Conservation (phyloP, 2,888 invertebrate genomes). For the Norana najaformis region DNA sequence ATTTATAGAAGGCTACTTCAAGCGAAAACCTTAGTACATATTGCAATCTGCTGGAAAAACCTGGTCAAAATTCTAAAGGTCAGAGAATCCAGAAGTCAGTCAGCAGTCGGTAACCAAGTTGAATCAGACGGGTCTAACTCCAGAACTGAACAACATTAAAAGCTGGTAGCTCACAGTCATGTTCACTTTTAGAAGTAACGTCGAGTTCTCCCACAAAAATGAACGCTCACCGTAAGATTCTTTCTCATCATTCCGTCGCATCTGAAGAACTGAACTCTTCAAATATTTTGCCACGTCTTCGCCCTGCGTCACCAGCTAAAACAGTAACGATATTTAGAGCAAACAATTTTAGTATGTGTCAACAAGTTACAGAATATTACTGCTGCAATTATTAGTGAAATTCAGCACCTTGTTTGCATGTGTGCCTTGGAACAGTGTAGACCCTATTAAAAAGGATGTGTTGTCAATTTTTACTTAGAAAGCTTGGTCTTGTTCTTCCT, state of each 20-base stretch:
- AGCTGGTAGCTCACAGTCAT: background rate
- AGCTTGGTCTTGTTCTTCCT: background rate
- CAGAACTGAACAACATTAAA: background rate
- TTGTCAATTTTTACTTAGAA: background rate
- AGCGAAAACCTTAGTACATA: too few species aligned
- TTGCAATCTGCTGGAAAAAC: too few species aligned
- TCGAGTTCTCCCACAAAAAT: background rate
- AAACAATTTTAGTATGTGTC: too few species aligned
- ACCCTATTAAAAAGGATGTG: background rate
- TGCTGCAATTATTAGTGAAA: background rate
- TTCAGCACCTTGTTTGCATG: too few species aligned
- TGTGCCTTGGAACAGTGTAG: too few species aligned
- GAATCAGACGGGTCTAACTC: too few species aligned
- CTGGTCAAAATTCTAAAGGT: too few species aligned
- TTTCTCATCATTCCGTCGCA: background rate
- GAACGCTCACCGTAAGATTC: background rate
- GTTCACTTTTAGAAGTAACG: background rate
- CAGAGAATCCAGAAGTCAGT: too few species aligned
- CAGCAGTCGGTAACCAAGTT: too few species aligned
- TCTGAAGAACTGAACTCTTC: slow-evolving; percentile 9
- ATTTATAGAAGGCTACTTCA: too few species aligned
- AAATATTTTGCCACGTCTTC: background rate
- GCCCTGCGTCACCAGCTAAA: background rate
- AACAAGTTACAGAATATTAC: background rate
- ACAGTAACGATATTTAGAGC: background rate